Evolutionary conservation across 2,888 invertebrate genomes (phyloP).

Genomic region (Drosophila vallismaia): DNA sequence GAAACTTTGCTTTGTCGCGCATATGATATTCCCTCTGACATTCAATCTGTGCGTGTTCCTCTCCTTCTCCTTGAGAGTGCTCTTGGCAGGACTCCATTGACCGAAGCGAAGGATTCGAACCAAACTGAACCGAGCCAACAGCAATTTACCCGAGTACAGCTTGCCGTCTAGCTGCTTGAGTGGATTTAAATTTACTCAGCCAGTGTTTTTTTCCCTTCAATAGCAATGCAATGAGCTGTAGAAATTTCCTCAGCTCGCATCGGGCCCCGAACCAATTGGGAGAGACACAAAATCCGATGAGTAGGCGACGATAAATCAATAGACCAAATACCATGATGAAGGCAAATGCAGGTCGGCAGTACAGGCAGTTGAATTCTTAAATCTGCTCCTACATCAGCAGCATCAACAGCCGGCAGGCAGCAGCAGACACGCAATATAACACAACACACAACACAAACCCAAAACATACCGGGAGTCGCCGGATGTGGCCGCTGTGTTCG

Average conservation of each 20-base stretch:
- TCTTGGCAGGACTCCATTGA: constrained; percentile 59
- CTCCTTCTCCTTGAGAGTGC: constrained; percentile 20
- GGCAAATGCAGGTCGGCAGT: constrained; percentile 23
- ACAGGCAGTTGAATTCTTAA: constrained; percentile 12
- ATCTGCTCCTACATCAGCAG: constrained; percentile 9
- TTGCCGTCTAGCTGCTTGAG: constrained; percentile 45
- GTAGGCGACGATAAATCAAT: constrained; percentile 6
- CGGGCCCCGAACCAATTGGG: constrained; percentile 26
- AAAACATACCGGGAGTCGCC: constrained; percentile 38
- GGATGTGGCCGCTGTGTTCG: constrained; percentile 69
- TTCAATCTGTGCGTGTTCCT: constrained; percentile 61
- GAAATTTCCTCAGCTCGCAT: constrained; percentile 26
- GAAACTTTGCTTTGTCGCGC: constrained; percentile 53
- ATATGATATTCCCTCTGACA: constrained; percentile 72
- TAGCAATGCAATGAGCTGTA: constrained; percentile 40
- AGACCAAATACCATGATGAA: constrained; percentile 38
- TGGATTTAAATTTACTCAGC: constrained; percentile 43
- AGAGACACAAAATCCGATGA: constrained; percentile 13
- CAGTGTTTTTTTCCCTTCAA: constrained; percentile 31
- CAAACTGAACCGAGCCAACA: constrained; percentile 40
- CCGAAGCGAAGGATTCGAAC: constrained; percentile 36
- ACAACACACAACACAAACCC: not conserved
- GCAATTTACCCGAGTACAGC: constrained; percentile 59
- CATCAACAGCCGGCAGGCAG: constrained; percentile 7
- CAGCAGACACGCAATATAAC: not conserved